Evolutionary conservation across 2,797 vertebrate species (phyloP), one percentile per base, ranked within the genome.

Genomic region (Alexandromys oeconomus): DNA sequence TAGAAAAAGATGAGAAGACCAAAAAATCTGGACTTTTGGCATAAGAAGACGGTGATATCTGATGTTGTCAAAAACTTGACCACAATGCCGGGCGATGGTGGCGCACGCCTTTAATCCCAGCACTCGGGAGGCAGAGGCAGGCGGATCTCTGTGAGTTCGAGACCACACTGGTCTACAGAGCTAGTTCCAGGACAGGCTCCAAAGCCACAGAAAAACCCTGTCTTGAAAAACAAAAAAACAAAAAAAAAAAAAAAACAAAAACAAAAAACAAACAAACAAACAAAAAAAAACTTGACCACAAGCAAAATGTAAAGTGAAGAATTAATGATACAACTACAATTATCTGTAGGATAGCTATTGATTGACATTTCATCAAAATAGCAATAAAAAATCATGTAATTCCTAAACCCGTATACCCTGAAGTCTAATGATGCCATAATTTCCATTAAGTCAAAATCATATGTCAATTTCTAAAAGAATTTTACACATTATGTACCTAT

Each of bases 301-400:
- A 84, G 21, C 12, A 40, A 74, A 40, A 57, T 81, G 27, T 93
- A 89, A 63, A 59, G 86, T 87, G 29, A 78, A 94, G n/a, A 89
- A 93, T 69, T 92, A 89, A 40, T 29, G 57, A 51, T 63, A 87
- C n/a, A 87, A 76, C n/a, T 88, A 40, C 59, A 86, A 81, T 25
- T 59, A 57, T 67, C 85, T 94, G 13, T 57, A 85, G n/a, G 54
- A 93, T 9, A 96, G 23, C 3, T 80, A 92, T n/a, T 96, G 69
- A 43, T 37, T 89, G 61, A 94, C 15, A 94, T 93, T 91, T 95
- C 69, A 94, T 63, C 61, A 89, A 94, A 88, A 91, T 67, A 40
- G 8, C 19, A 84, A 17, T 59, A 84, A 80, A 88, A 31, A 84
- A 71, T 1, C 81, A 87, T 73, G 65, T 82, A 89, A 92, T 54